A percentile compares a stretch with the other conserved stretches of the same genome.
phyloP scores from a whole-genome alignment of 2,113 vertebrate species.

The Marcusenius ussheri region DNA sequence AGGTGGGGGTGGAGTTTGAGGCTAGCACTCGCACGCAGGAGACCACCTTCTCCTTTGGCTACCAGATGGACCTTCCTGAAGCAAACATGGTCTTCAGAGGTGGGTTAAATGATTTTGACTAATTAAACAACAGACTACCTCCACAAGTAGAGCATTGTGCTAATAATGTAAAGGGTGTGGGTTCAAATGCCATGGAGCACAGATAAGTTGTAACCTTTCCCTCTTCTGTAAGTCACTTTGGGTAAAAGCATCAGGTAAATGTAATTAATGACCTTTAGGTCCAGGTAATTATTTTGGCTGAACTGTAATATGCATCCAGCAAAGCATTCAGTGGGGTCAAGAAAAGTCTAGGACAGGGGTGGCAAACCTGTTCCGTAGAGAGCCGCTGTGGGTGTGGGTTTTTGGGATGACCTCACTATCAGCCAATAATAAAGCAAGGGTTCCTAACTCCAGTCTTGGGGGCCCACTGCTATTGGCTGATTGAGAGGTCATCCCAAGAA shows the following conservation, averaged over 20 bases:
- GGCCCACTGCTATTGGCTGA: too few relatives aligned
- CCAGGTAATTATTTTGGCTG: background rate
- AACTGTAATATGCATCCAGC: background rate
- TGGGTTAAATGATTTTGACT: conserved; percentile 38
- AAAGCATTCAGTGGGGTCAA: background rate
- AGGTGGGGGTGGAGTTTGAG: conserved; percentile 93
- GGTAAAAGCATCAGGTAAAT: background rate
- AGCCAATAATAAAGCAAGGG: too few relatives aligned
- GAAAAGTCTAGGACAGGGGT: background rate
- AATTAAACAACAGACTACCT: background rate
- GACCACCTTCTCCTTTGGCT: conserved; percentile 88
- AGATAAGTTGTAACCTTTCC: background rate
- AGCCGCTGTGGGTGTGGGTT: too few relatives aligned
- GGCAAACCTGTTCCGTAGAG: too few relatives aligned
- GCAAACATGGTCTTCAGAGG: conserved; percentile 89
- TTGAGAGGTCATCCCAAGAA: too few relatives aligned
- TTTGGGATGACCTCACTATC: too few relatives aligned
- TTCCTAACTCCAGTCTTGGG: too few relatives aligned
- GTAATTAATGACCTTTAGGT: background rate
- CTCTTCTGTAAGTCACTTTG: background rate
- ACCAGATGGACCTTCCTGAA: conserved; percentile 83
- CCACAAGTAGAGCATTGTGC: background rate
- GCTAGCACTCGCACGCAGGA: conserved; percentile 90
- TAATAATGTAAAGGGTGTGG: background rate
- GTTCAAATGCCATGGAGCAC: background rate